Base-by-base conservation (phyloP, 2,113 vertebrate genomes). In the Sceloporus tristichus region DNA sequence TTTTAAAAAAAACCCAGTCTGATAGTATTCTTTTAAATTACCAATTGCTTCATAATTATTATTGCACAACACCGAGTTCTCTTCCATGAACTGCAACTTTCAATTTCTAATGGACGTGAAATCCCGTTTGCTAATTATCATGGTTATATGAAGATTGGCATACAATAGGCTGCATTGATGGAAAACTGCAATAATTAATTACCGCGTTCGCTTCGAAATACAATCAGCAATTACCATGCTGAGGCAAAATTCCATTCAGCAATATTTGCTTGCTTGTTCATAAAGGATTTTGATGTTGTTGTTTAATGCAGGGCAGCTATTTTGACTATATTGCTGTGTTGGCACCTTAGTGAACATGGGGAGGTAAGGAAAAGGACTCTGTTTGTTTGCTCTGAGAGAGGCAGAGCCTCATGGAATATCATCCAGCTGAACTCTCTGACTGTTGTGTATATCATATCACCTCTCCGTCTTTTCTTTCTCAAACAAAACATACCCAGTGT, bases 101-200 rank as follows among this genome's bases (percentile, higher is more conserved):
- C 16, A 0, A 90, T 86, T 91, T 56, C 85, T 74, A 90, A 76
- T 89, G 76, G 90, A 87, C 86, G 83, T n/a, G 89, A 94, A 93
- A 95, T 91, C 87, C 90, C 90, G 87, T 95, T 95, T 93, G 82
- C 80, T 95, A 95, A 96, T 94, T 94, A 95, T 93, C 94, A 89
- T 92, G 88, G 86, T 91, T 94, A 91, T 91, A 93, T 93, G 84
- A 86, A 95, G 94, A 95, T 94, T 95, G 94, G 94, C 94, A 93
- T 89, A 91, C 91, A 96, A 94, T 94, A 91, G 94, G 92, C 91
- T 81, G 85, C 90, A 88, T 87, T 95, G 94, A 95, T 94, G 93
- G 91, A 94, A 94, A 95, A 94, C 10, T 71, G 94, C 93, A 95
- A 95, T 96, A 95, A 95, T 95, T 95, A 95, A 94, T 95, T 94